These are phyloP conservation scores for Hydrocynus forskahlii DNA, from an alignment of 2,797 vertebrate species.

Conservation along the genomic window DNA sequence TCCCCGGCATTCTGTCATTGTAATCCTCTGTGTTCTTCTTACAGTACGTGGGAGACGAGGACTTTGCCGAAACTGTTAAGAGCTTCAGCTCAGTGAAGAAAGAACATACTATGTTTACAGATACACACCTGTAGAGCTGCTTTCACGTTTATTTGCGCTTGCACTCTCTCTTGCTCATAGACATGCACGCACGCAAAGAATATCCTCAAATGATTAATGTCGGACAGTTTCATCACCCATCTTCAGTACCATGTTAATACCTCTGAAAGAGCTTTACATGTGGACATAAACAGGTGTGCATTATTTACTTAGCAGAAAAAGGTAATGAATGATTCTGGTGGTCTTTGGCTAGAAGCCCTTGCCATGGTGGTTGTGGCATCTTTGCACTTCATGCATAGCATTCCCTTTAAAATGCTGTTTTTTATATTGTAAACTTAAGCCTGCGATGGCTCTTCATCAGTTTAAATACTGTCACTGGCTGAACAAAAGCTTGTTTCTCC, in stretches of 20 bases:
- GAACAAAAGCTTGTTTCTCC: too few relatives aligned
- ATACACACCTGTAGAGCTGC: conserved; percentile 84
- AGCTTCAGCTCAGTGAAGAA: conserved; percentile 88
- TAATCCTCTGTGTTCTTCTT: conserved; percentile 46
- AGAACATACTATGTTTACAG: conserved; percentile 90
- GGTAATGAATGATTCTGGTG: background rate
- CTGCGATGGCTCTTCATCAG: background rate
- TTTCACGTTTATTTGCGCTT: background rate
- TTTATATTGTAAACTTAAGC: conserved; percentile 18
- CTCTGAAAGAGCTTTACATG: background rate
- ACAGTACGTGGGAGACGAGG: conserved; percentile 89
- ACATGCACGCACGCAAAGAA: background rate
- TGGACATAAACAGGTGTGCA: background rate
- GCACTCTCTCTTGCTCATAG: background rate
- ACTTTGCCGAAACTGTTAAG: conserved; percentile 87
- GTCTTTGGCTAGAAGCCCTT: background rate
- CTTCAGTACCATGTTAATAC: background rate
- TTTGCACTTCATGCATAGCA: background rate
- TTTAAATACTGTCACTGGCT: background rate
- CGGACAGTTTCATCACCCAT: background rate
- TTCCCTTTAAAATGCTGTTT: background rate
- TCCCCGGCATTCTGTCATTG: background rate
- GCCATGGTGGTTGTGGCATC: background rate
- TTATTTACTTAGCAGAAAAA: too few relatives aligned
- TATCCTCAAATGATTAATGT: background rate